Evolutionary conservation across 2,113 vertebrate species (phyloP), one percentile per base, ranked within the genome.

Genomic region (Emydocephalus ijimae): DNA sequence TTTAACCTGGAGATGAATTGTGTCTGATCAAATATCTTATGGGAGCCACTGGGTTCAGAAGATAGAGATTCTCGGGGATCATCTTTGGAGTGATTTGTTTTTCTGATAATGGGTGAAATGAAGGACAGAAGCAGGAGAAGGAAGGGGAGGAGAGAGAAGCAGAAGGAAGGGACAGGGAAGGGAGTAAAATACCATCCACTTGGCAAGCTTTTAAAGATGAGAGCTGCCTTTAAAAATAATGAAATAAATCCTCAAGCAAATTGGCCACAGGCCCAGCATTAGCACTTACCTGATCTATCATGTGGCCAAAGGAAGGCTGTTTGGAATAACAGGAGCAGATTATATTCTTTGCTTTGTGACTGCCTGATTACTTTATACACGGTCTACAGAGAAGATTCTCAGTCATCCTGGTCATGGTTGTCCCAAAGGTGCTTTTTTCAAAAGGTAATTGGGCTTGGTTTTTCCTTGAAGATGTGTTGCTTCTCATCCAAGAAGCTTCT

Each of bases 281-380:
- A 55, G 18, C 50, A 55, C 52, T 88, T 34, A 34, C 64, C 64
- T 4, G 14, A 74, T 18, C 5, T 94, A 91, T 91, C 91, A 91
- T 94, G 87, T 95, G 94, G 88, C 26, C 2, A 39, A 39, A 90
- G 89, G 85, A 48, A 90, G 92, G 94, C 95, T 94, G 81, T 91
- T 52, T 52, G 92, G 91, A 94, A 92, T 52, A 92, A 93, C 57
- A 91, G 93, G n/a, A 18, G n/a, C 14, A 39, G 15, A 34, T 3
- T 18, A 5, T 74, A 89, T 86, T 88, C 64, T 88, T 87, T 94
- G 57, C 91, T 74, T 48, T 48, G 48, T 48, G 95, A 92, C 95
- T 34, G 2, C 93, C 57, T 92, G 57, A 92, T 85, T n/a, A 92
- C 92, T 87, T 89, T 54, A 89, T 26, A 57, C 93, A 94, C 89